Evolutionary conservation across 2,888 invertebrate species (phyloP), one percentile per base, ranked within the genome.

Genomic region (Sphaerophoria rueppellii): DNA sequence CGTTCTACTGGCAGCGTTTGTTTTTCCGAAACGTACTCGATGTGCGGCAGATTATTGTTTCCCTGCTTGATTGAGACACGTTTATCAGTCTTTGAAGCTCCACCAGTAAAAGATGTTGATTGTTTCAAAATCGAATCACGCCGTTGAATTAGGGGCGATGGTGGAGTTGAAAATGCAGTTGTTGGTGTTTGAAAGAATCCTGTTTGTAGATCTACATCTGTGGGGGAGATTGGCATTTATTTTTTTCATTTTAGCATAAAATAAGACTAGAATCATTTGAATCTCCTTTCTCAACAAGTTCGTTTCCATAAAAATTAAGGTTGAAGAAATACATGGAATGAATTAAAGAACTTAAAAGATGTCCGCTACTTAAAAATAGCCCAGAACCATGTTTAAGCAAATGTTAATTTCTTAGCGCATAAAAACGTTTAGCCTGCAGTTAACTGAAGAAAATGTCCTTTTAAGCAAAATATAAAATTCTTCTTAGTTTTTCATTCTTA

Each of bases 41-140:
- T 86, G 87, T 91, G 90, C 16, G 90, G 79, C 57, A 90, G 37
- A 65, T 87, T 69, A 60, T 86, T 81, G 72, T 87, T 87, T 63
- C 88, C 87, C 54, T 88, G 87, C 87, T 91, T 91, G 77, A 92
- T 92, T 72, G 92, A 92, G 70, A 92, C 92, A 43, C 91, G 89
- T 82, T 91, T 91, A 72, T 92, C 92, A 77, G 87, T 83, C 86
- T 90, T 91, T 6, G 89, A 88, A 82, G 89, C 89, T 52, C 90
- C 90, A 80, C 90, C 90, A 24, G 48, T 72, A 16, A 74, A 79
- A 58, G 87, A 86, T 58, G 86, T 87, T 12, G 88, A 82, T 40
- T 91, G 91, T 82, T 92, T 92, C 12, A 92, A 87, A 82, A 92
- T 92, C 6, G 92, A 92, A 87, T 92, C 92, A 55, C 91, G 88